Conservation (phyloP, 30 jellyfish, hydroid and myxozoan species). For the Chrysaora quinquecirrha region DNA sequence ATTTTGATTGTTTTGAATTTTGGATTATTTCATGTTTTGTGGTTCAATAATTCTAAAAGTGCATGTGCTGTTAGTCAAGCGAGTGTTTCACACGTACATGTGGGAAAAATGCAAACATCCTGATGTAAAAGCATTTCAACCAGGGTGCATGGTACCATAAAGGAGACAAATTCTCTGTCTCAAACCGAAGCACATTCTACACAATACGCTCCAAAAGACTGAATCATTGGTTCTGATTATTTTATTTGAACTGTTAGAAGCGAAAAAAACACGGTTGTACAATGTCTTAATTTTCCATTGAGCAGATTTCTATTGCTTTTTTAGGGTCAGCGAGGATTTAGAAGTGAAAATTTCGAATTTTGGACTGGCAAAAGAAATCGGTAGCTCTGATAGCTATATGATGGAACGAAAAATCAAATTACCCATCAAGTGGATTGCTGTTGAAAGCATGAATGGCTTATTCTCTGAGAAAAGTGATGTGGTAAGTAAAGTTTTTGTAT, state of each 20-base stretch:
- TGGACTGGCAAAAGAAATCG: constrained; percentile 80
- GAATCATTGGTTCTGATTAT: background rate
- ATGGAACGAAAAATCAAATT: constrained; percentile 70
- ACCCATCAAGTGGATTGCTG: constrained; percentile 91
- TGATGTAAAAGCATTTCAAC: too few relatives aligned
- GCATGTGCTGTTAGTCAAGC: too few relatives aligned
- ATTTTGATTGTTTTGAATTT: too few relatives aligned
- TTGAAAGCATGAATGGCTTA: constrained; percentile 78
- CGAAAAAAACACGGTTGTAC: too few relatives aligned
- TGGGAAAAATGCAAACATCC: too few relatives aligned
- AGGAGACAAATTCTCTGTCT: background rate
- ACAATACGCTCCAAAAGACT: background rate
- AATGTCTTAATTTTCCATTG: too few relatives aligned
- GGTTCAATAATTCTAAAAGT: too few relatives aligned
- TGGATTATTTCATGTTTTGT: too few relatives aligned
- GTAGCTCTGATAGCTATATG: constrained; percentile 54
- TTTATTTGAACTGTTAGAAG: too few relatives aligned
- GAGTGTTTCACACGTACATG: too few relatives aligned
- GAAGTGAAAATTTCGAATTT: constrained; percentile 75
- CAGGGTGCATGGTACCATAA: too few relatives aligned
- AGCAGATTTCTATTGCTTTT: background rate
- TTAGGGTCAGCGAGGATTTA: constrained; percentile 83
- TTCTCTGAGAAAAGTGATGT: constrained; percentile 90
- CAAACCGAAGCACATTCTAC: background rate
- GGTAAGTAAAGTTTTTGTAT: constrained; percentile 49